Base-by-base conservation (phyloP, 2,113 vertebrate species). In the Megaceryle maxima region DNA sequence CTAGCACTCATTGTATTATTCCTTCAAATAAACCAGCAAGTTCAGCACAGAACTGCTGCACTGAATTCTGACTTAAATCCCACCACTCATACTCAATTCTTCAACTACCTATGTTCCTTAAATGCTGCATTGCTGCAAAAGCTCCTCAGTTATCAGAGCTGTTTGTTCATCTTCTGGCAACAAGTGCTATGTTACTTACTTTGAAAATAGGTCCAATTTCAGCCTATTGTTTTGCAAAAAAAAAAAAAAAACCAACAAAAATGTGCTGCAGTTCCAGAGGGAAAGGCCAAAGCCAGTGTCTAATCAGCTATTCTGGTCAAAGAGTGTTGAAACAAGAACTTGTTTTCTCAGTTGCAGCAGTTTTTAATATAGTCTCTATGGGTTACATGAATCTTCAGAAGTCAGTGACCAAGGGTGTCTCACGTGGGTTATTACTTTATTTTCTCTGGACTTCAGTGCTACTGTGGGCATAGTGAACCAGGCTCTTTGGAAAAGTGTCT, bases 341-440 rank as follows among this genome's bases (percentile, higher is more conserved):
- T 90, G 89, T 92, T 95, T 97, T 94, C 86, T 95, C 78, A 93
- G 79, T 94, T 87, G 72, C 72, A 95, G 84, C 87, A 95, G 60
- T 95, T 94, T 94, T 91, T 75, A 77, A 77, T 3, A 29, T 88
- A 92, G 68, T 84, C 92, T 93, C 85, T 51, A 11, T 13, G 74
- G 83, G 21, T 29, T 64, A 43, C 73, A 14, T 31, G 78, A 76
- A 75, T 77, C 87, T 89, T 92, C 77, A 63, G 89, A 75, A 88
- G 53, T 82, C 87, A 84, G 64, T 5, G 53, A 80, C 79, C 29
- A 63, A 81, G 50, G 66, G 39, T 70, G 82, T 88, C 90, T 95
- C 68, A 70, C 0, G 2, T 78, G 73, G 67, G 46, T 88, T 80
- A 13, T 88, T 93, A 24, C 50, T 92, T 87, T 90, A 33, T 94